phyloP scores from a whole-genome alignment of 2,888 invertebrate genomes.

The Leucophenga maculata region DNA sequence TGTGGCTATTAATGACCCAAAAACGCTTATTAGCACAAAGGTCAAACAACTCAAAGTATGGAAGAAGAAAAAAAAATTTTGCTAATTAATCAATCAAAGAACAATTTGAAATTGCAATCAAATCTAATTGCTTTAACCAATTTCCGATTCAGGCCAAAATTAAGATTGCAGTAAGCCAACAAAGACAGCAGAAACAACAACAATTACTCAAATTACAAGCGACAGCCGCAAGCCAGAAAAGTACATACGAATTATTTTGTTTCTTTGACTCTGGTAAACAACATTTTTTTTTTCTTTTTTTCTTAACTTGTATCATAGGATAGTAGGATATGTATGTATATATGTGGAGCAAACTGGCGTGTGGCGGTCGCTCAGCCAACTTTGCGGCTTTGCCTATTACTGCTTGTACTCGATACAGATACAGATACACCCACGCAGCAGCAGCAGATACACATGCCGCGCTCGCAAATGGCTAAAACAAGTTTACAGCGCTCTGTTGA shows the following conservation, averaged over 20 bases:
- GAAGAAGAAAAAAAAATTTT: too few relatives aligned
- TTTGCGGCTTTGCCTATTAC: too few relatives aligned
- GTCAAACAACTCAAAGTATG: background rate
- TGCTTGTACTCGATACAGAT: too few relatives aligned
- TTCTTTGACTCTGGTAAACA: background rate
- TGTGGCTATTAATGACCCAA: background rate
- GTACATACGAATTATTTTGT: constrained; percentile 16
- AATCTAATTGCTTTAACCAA: constrained; percentile 15
- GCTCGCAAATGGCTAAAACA: constrained; percentile 13
- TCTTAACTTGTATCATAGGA: background rate
- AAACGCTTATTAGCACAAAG: constrained; percentile 1
- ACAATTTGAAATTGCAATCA: constrained; percentile 9
- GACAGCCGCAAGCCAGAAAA: constrained; percentile 17
- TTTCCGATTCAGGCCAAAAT: constrained; percentile 5
- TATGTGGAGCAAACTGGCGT: constrained; percentile 7
- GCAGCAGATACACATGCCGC: background rate
- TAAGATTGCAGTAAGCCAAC: constrained; percentile 9
- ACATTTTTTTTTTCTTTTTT: background rate
- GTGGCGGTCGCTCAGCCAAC: background rate
- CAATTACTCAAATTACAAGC: constrained; percentile 27
- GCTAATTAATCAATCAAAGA: constrained; percentile 16
- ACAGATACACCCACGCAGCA: constrained; percentile 10
- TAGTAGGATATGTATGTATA: background rate
- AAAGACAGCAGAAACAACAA: constrained; percentile 4
- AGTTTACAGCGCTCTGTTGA: constrained; percentile 12